Evolutionary conservation across 2,113 vertebrate genomes (phyloP).

Genomic region (Oncorhynchus gorbuscha): DNA sequence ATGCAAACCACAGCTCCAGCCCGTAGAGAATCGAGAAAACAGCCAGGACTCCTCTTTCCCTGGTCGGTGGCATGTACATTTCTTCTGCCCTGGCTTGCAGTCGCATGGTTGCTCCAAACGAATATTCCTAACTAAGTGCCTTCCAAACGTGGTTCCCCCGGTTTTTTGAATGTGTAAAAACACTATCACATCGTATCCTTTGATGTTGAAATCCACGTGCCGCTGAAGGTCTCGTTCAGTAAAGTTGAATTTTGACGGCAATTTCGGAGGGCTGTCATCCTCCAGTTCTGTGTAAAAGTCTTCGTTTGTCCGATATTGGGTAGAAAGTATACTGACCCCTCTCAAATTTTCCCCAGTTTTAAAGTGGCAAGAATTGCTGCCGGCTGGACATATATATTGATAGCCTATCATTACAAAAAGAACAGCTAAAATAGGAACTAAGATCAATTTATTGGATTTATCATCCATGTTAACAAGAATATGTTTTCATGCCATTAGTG

Average conservation of each 20-base stretch:
- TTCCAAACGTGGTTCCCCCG: constrained; percentile 94
- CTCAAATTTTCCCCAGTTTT: constrained; percentile 67
- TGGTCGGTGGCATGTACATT: constrained; percentile 92
- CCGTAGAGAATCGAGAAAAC: constrained; percentile 90
- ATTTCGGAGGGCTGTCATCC: constrained; percentile 71
- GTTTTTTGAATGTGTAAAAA: constrained; percentile 99
- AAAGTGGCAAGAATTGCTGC: constrained; percentile 76
- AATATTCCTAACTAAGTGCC: constrained; percentile 96
- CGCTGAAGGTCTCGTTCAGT: constrained; percentile 84
- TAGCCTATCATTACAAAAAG: constrained; percentile 92
- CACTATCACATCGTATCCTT: constrained; percentile 91
- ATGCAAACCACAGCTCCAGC: constrained; percentile 92
- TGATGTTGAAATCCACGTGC: constrained; percentile 89
- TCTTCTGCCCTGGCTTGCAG: constrained; percentile 95
- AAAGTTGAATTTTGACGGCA: constrained; percentile 83
- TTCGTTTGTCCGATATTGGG: constrained; percentile 61
- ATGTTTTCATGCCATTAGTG: constrained; percentile 68
- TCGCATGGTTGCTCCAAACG: constrained; percentile 92
- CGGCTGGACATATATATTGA: constrained; percentile 88
- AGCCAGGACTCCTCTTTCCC: constrained; percentile 93
- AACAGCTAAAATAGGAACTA: constrained; percentile 87
- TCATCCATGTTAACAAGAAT: constrained; percentile 84
- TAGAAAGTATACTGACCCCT: constrained; percentile 68
- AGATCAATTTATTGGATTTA: constrained; percentile 89
- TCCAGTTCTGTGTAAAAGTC: constrained; percentile 77